These are phyloP conservation scores for Pheosia tremula DNA, from an alignment of 2,888 invertebrate species.

Conservation along the genomic window DNA sequence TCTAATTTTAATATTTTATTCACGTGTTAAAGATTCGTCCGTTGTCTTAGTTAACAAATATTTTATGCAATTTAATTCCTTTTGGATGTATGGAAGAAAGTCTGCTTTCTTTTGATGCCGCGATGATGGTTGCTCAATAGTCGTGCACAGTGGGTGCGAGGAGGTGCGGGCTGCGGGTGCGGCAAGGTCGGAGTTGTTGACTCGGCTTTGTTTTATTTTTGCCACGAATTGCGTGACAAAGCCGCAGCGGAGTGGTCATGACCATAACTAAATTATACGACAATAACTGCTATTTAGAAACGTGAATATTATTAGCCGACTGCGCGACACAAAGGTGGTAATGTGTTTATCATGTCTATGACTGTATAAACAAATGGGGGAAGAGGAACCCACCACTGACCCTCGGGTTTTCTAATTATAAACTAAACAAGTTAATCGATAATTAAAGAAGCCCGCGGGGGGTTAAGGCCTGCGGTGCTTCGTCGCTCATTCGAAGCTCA, in stretches of 20 bases:
- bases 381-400: too few relatives aligned
- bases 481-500: too few relatives aligned
- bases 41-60: constrained; percentile 24
- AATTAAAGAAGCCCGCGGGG: too few relatives aligned
- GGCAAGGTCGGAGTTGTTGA: constrained; percentile 59
- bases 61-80: constrained; percentile 39
- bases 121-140: constrained; percentile 43
- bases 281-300: constrained; percentile 38
- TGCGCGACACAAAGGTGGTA: too few relatives aligned
- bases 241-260: constrained; percentile 46
- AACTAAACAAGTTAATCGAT: too few relatives aligned
- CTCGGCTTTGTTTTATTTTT: constrained; percentile 59
- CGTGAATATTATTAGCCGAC: constrained; percentile 24
- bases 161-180: constrained; percentile 40
- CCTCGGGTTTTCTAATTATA: too few relatives aligned
- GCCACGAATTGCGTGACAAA: constrained; percentile 34
- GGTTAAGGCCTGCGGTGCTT: too few relatives aligned
- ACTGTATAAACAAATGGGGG: too few relatives aligned
- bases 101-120: constrained; percentile 58
- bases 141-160: constrained; percentile 20
- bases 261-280: constrained; percentile 46
- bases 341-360: too few relatives aligned
- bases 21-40: constrained; percentile 9
- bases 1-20: constrained; percentile 16
- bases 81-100: constrained; percentile 57